Percentiles rank a stretch among this genome's conserved stretches.
Evolutionary conservation across 1,140 invertebrate species (phyloP).

Genomic region (Cylas formicarius): DNA sequence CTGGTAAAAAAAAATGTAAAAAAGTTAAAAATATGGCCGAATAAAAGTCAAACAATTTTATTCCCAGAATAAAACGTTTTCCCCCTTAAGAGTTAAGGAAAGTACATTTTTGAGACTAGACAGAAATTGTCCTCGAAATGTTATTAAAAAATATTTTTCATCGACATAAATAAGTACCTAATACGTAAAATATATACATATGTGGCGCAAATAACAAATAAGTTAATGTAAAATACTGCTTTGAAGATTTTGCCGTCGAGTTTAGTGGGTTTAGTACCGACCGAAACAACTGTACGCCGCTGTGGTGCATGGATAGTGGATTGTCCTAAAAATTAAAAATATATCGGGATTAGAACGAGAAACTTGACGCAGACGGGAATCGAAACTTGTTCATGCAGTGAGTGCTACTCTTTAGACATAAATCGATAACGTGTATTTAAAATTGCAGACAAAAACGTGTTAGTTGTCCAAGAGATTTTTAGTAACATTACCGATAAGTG

Average conservation of each 20-base stretch:
- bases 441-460: too few species aligned
- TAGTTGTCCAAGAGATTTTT: too few species aligned
- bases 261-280: conserved; percentile 33
- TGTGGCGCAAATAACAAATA: conserved; percentile 6
- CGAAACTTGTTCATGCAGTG: too few species aligned
- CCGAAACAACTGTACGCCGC: conserved; percentile 33
- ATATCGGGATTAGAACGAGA: conserved; percentile 9
- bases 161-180: conserved; percentile 14
- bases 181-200: conserved; percentile 19
- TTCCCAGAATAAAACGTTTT: too few species aligned
- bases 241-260: too few species aligned
- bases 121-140: conserved; percentile 22
- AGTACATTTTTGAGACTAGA: conserved; percentile 32
- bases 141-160: conserved; percentile 13
- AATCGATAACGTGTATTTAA: too few species aligned
- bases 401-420: too few species aligned
- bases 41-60: too few species aligned
- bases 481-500: conserved; percentile 25
- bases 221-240: conserved; percentile 11
- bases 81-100: too few species aligned
- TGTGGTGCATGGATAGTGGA: conserved; percentile 35
- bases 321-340: conserved; percentile 36
- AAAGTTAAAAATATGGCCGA: too few species aligned
- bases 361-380: conserved; percentile 1
- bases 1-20: too few species aligned